phyloP scores from a whole-genome alignment of 2,797 vertebrate genomes.

The Sus cebifrons region DNA sequence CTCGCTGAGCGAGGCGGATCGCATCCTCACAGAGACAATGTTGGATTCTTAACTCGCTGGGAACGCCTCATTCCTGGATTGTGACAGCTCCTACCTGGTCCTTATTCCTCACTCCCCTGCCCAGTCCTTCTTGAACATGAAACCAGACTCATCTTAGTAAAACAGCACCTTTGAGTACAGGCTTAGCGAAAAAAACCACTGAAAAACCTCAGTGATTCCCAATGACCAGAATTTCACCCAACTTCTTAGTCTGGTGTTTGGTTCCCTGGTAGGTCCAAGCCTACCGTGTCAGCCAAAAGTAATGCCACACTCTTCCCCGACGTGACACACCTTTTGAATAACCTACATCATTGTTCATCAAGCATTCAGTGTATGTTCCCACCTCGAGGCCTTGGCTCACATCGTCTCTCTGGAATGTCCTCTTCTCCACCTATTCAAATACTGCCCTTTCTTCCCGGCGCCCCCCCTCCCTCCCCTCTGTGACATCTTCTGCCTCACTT shows the following conservation, averaged over 20 bases:
- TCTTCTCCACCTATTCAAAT: slow-evolving; percentile 50
- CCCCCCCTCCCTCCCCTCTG: not conserved
- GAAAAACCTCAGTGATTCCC: not conserved
- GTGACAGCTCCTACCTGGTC: not conserved
- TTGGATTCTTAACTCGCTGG: too few species aligned
- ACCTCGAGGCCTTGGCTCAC: not conserved
- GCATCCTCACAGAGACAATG: too few species aligned
- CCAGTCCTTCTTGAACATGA: not conserved
- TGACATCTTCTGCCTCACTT: slow-evolving; percentile 19
- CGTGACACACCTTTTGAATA: not conserved
- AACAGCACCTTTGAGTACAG: not conserved
- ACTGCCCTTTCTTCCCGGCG: slow-evolving; percentile 42
- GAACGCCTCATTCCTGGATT: not conserved
- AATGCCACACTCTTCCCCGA: not conserved
- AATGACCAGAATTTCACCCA: not conserved
- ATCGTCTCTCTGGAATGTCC: slow-evolving; percentile 20
- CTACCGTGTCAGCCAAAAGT: not conserved
- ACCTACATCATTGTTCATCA: not conserved
- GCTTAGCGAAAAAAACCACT: not conserved
- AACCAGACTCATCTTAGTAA: not conserved
- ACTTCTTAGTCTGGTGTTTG: slow-evolving; percentile 5
- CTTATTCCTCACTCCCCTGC: not conserved
- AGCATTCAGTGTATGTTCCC: not conserved
- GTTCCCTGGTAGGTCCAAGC: not conserved
- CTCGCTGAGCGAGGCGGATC: too few species aligned